Conservation (phyloP, 1,140 invertebrate genomes). For the Hyposmocoma kahamanoa region DNA sequence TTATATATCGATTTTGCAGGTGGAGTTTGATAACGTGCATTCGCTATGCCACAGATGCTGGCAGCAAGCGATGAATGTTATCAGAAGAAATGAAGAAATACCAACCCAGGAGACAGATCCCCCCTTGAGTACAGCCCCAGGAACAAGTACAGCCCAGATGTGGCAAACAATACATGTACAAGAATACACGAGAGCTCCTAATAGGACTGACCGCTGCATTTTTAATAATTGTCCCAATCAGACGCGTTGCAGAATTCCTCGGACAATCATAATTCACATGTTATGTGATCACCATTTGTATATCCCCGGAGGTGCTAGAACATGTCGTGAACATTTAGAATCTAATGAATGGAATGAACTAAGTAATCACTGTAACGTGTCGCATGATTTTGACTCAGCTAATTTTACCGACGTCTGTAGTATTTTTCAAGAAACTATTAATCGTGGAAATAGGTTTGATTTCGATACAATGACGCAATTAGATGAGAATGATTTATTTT, state of each 20-base stretch:
- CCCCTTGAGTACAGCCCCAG: neutral
- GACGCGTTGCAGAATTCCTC: neutral
- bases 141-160: neutral
- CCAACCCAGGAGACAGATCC: neutral
- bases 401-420: neutral
- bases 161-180: neutral
- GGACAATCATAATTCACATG: neutral
- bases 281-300: neutral
- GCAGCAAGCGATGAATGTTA: no score
- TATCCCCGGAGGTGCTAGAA: neutral
- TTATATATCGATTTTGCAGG: neutral
- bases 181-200: neutral
- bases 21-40: neutral
- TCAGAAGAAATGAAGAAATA: neutral
- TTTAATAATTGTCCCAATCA: neutral
- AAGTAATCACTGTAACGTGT: neutral
- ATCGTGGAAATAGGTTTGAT: neutral
- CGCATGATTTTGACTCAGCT: neutral
- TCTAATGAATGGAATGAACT: neutral
- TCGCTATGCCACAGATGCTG: neutral
- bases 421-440: neutral
- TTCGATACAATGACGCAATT: neutral
- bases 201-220: neutral
- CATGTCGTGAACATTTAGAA: neutral
- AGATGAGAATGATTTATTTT: neutral